Base-by-base conservation (phyloP, 1,140 invertebrate species). In the Orchesella cincta region DNA sequence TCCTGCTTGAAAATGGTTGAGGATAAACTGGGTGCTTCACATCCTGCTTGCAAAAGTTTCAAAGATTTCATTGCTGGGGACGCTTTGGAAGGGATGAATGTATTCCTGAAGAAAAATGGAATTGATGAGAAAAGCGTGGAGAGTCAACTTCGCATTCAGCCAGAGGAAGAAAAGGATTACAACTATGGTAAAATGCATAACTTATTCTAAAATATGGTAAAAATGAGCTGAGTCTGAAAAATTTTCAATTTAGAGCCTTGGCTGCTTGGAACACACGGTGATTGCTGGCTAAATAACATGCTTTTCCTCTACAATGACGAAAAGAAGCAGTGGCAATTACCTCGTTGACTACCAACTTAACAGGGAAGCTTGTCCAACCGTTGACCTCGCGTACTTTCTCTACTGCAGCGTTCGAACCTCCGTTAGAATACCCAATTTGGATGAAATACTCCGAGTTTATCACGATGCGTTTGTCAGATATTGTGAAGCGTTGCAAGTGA, bases 211-310 rank as follows among this genome's bases (percentile, higher is more conserved):
- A n/a, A n/a, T n/a, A n/a, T n/a, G n/a, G n/a, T n/a, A n/a, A n/a
- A n/a, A n/a, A n/a, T n/a, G n/a, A n/a, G n/a, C n/a, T n/a, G n/a
- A n/a, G n/a, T n/a, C n/a, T n/a, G n/a, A n/a, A n/a, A n/a, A n/a
- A n/a, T n/a, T n/a, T n/a, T n/a, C n/a, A n/a, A n/a, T n/a, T n/a
- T 34, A 77, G 81, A 82, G 81, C 81, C 81, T 67, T 80, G 80
- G 18, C 90, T 75, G 85, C 89, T 91, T 0, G 84, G 76, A 1
- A 52, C 76, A 33, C 81, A 83, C 54, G 77, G 73, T n/a, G 81
- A 81, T 35, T 76, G 72, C 18, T 81, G 78, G 78, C n/a, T 77
- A 8, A 81, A 81, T 67, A 81, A 81, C 28, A 64, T 81, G 39
- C 23, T 81, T 1, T 81, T 81, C 73, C 35, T 33, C 20, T 81